Conservation (phyloP, 2,888 invertebrate species). For the Coenonympha glycerion region DNA sequence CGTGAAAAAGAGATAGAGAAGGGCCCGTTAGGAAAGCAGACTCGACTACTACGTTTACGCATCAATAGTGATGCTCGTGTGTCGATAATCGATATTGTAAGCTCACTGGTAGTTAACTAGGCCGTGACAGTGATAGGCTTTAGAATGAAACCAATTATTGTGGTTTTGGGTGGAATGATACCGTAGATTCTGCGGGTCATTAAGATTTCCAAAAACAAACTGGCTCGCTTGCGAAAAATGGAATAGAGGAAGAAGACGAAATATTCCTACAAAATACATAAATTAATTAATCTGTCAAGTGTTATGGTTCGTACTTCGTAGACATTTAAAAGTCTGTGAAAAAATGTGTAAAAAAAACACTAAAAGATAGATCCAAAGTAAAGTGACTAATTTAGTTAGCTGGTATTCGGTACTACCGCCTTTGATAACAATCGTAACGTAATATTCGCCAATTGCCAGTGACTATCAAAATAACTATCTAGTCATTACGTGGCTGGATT, state of each 20-base stretch:
- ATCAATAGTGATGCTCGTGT: conserved; percentile 42
- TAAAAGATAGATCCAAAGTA: too few species aligned
- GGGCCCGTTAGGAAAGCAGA: conserved; percentile 66
- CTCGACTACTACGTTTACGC: conserved; percentile 70
- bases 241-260: neutral
- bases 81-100: conserved; percentile 26
- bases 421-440: neutral
- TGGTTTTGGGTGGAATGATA: neutral
- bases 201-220: neutral
- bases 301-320: too few species aligned
- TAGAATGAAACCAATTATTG: conserved; percentile 2
- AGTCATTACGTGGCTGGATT: neutral
- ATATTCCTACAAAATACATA: too few species aligned
- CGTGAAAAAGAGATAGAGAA: conserved; percentile 40
- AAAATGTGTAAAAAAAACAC: too few species aligned
- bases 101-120: neutral
- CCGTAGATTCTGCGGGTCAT: neutral
- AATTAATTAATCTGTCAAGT: too few species aligned
- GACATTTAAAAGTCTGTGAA: too few species aligned
- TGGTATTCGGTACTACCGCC: too few species aligned
- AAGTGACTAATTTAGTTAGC: too few species aligned
- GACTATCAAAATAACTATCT: neutral
- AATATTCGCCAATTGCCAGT: neutral
- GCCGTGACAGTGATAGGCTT: conserved; percentile 1
- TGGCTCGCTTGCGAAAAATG: neutral